Evolutionary conservation across 1,140 invertebrate genomes (phyloP), one percentile per base, ranked within the genome.

Genomic region (Drosophila kepulauana): DNA sequence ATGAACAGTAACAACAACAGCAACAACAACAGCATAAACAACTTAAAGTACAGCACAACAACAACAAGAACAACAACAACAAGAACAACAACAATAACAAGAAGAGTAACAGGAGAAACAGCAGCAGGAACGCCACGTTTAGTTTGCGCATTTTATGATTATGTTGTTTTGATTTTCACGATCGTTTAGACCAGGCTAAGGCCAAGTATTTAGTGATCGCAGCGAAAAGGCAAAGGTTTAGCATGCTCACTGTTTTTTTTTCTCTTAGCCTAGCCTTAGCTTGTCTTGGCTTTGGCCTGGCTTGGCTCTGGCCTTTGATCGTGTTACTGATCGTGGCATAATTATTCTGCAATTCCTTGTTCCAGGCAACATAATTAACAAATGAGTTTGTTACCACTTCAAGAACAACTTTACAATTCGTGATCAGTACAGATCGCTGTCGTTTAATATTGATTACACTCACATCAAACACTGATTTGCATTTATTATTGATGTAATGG

Each of bases 141-240:
- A 84, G 85, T 78, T 82, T 85, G 85, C 64, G 78, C 78, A 89
- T 90, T 88, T 88, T 88, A 88, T 88, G 85, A 88, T 88, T 88
- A 88, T 88, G 85, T 88, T 88, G 85, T 88, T 79, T 89, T 88
- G 85, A 89, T 88, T 90, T 88, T 84, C 86, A 88, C 86, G 86
- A 87, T 87, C 85, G 87, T 82, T 72, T 79, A 74, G 49, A 45
- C 43, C 54, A 28, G 56, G 52, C 61, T 81, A 61, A 68, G 67
- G 38, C 74, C 79, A 84, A 67, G 82, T 86, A 85, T 85, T 85
- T 78, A 81, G 77, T 54, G 81, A 84, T 74, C 75, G 72, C 81
- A 71, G 69, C 66, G 45, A 82, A 79, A 81, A 79, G 79, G 75
- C 76, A 62, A 66, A 67, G 71, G 58, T 69, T 68, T 45, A 63